Evolutionary conservation across 2,888 invertebrate species (phyloP).

Genomic region (Tortricodes alternella): DNA sequence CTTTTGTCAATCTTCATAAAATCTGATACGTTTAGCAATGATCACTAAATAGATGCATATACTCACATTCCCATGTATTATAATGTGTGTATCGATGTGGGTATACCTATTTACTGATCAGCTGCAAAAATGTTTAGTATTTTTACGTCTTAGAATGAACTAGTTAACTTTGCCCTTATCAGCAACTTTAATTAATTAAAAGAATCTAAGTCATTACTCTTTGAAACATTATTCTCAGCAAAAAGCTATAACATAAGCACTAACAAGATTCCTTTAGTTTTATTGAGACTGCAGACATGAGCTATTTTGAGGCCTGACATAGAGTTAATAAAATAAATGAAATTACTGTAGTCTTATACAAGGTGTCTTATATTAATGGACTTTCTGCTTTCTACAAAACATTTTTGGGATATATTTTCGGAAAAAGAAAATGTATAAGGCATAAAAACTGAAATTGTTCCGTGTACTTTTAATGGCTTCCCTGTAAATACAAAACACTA

Average conservation of each 20-base stretch:
- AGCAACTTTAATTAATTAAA: slow-evolving; percentile 35
- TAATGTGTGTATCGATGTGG: no score
- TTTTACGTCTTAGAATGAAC: background rate
- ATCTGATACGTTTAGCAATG: no score
- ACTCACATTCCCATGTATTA: no score
- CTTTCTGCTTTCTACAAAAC: background rate
- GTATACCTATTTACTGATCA: background rate
- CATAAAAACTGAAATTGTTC: background rate
- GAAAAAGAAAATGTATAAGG: background rate
- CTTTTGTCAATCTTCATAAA: no score
- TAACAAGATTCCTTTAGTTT: slow-evolving; percentile 27
- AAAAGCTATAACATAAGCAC: slow-evolving; percentile 11
- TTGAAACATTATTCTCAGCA: slow-evolving; percentile 17
- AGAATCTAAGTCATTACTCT: slow-evolving; percentile 35
- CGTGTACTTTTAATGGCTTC: background rate
- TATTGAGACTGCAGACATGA: background rate
- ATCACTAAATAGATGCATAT: no score
- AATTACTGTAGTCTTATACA: background rate
- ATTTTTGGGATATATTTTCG: background rate
- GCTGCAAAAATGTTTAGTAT: background rate
- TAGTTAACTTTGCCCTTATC: slow-evolving; percentile 30
- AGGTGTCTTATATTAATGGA: background rate
- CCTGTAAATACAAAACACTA: background rate
- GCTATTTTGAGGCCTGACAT: slow-evolving; percentile 1
- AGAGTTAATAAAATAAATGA: background rate